phyloP scores from a whole-genome alignment of 37 sponge, comb jelly and placozoan genomes.

The Cliona cf. orientalis region DNA sequence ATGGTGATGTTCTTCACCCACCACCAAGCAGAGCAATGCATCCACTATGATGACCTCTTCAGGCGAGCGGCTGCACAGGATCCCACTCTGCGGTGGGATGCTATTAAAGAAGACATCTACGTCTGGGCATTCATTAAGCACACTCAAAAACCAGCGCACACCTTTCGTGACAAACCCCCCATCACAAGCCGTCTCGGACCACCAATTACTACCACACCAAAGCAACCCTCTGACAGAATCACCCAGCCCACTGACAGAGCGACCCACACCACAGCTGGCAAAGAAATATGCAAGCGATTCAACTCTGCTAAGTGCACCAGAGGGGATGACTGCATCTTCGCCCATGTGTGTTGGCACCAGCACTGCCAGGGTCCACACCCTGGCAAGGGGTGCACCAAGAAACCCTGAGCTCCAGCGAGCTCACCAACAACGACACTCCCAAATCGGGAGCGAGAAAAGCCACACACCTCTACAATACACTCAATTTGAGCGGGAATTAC shows the following conservation, averaged over 20 bases:
- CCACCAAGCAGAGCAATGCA: conserved; percentile 1
- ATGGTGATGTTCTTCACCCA: conserved; percentile 9
- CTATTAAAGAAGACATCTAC: conserved; percentile 22
- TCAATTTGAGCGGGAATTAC: conserved; percentile 24
- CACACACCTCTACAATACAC: conserved; percentile 33
- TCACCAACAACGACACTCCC: conserved; percentile 19
- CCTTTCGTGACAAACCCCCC: conserved; percentile 21
- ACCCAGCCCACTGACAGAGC: conserved; percentile 9
- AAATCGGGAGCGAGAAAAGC: conserved; percentile 12
- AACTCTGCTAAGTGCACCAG: conserved; percentile 24
- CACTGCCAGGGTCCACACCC: conserved; percentile 39
- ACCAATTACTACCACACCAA: background rate
- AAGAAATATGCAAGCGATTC: conserved; percentile 32
- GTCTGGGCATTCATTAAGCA: conserved; percentile 10
- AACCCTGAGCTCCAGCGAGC: conserved; percentile 30
- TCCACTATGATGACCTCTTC: conserved; percentile 35
- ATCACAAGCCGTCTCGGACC: conserved; percentile 16
- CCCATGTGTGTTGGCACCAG: conserved; percentile 37
- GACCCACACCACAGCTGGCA: conserved; percentile 18
- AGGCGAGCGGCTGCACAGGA: conserved; percentile 29
- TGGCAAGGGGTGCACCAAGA: conserved; percentile 16
- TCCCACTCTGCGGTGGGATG: conserved; percentile 30
- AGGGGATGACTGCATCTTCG: conserved; percentile 27
- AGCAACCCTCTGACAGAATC: too few relatives aligned
- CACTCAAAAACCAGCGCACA: background rate